These are phyloP conservation scores for Pipistrellus pygmaeus DNA, from an alignment of 2,797 vertebrate species.

Conservation along the genomic window DNA sequence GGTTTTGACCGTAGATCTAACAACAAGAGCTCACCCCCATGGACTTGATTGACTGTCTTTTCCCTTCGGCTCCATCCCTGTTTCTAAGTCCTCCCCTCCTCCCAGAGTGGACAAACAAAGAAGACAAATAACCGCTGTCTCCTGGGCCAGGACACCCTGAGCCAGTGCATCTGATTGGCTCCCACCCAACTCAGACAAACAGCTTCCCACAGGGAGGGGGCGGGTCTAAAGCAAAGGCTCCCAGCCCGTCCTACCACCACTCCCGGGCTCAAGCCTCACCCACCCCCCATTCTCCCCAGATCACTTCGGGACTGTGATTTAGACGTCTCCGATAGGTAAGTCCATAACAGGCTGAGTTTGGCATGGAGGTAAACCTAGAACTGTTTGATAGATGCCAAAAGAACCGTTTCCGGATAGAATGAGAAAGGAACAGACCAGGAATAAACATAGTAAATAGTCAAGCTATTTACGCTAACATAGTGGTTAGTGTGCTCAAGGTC, in stretches of 20 bases:
- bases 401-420: neutral
- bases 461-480: no score
- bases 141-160: constrained; percentile 59
- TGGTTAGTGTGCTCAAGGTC: neutral
- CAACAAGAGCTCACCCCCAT: no score
- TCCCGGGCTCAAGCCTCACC: neutral
- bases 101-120: constrained; percentile 14
- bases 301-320: neutral
- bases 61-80: neutral
- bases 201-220: neutral
- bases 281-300: neutral
- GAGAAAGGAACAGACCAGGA: neutral
- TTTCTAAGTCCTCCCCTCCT: neutral
- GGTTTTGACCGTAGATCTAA: neutral
- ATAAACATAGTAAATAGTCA: neutral
- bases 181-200: constrained; percentile 69
- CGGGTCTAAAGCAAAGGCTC: neutral
- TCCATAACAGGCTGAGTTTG: neutral
- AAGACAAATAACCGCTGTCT: constrained; percentile 68
- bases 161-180: constrained; percentile 70
- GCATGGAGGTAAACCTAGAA: neutral
- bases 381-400: neutral
- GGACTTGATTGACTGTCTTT: neutral
- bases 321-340: neutral
- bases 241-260: rapidly evolving